Base-by-base conservation (phyloP, 1,140 invertebrate species). In the Drosophila insularis region DNA sequence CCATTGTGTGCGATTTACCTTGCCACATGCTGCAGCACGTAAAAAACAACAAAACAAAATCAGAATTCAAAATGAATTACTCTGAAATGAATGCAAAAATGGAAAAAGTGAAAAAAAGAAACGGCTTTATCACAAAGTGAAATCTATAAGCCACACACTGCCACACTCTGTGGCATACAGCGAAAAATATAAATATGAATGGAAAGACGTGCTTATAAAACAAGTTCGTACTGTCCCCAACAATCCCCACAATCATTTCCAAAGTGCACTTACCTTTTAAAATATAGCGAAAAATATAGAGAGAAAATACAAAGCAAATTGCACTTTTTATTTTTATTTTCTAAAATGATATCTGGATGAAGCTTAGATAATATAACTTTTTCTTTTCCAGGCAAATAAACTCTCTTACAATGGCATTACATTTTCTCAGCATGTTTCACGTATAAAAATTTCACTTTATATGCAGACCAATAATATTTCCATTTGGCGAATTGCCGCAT, bases 381-480 rank as follows among this genome's bases (percentile, higher is more conserved):
- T 10, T 11, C 2, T 11, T 6, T 46, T 46, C 43, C 2, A 21
- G 19, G 43, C 10, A 50, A 50, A 19, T 17, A 50, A 50, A 46
- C 14, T 2, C 8, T 11, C 8, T 1, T 21, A 50, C 43, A 50
- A 50, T 50, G 27, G 19, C 32, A 58, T 58, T 17, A 58, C 14
- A 35, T 31, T 58, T 35, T 58, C 31, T 14, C 55, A 14, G 14
- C 55, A 58, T 58, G 55, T 35, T 35, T 17, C 32, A 58, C 55
- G 35, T 35, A 87, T 82, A 87, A 87, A 89, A 89, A n/a, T 50
- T 80, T 87, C 67, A 64, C 64, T 80, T 87, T 87, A 87, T 87
- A 87, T 84, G 73, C 70, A 89, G 72, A 69, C 76, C 82, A 82
- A 87, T 87, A 87, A 87, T 87, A 87, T 89, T 87, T 87, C 84